These are phyloP conservation scores for Eulithis prunata DNA, from an alignment of 2,888 invertebrate genomes.

Conservation along the genomic window DNA sequence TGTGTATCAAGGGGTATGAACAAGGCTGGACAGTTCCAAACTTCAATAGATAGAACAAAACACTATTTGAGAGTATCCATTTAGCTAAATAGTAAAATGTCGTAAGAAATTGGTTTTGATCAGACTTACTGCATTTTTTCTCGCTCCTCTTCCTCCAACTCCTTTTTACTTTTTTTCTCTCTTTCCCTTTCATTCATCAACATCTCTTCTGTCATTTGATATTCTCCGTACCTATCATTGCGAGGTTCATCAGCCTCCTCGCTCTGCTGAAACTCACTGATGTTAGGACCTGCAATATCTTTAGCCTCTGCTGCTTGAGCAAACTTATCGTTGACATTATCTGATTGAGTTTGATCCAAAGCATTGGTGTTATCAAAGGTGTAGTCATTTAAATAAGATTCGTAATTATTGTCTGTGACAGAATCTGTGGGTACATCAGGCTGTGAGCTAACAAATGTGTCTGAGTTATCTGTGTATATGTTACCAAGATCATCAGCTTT, in stretches of 20 bases:
- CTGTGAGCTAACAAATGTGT: slow-evolving; percentile 63
- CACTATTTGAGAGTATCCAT: too few relatives aligned
- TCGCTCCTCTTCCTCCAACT: slow-evolving; percentile 96
- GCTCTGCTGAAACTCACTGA: slow-evolving; percentile 65
- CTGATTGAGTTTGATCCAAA: slow-evolving; percentile 51
- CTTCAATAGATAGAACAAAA: too few relatives aligned
- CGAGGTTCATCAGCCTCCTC: slow-evolving; percentile 48
- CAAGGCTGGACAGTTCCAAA: too few relatives aligned
- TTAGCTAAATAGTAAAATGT: too few relatives aligned
- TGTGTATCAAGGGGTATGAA: too few relatives aligned
- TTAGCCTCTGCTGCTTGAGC: slow-evolving; percentile 52
- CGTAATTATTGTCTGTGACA: slow-evolving; percentile 64
- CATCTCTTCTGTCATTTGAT: slow-evolving; percentile 72
- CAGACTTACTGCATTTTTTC: slow-evolving; percentile 96
- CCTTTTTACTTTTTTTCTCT: slow-evolving; percentile 90
- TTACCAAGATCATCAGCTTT: slow-evolving; percentile 75
- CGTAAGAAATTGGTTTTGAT: background rate
- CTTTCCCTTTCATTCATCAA: slow-evolving; percentile 84
- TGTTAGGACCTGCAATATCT: slow-evolving; percentile 53
- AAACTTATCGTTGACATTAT: slow-evolving; percentile 52
- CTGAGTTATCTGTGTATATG: slow-evolving; percentile 71
- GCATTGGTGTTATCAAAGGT: slow-evolving; percentile 63
- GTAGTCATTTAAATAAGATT: slow-evolving; percentile 72
- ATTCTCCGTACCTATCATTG: slow-evolving; percentile 52
- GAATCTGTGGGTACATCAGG: slow-evolving; percentile 61